Conservation (phyloP, 2,113 vertebrate species). For the Apteryx owenii region DNA sequence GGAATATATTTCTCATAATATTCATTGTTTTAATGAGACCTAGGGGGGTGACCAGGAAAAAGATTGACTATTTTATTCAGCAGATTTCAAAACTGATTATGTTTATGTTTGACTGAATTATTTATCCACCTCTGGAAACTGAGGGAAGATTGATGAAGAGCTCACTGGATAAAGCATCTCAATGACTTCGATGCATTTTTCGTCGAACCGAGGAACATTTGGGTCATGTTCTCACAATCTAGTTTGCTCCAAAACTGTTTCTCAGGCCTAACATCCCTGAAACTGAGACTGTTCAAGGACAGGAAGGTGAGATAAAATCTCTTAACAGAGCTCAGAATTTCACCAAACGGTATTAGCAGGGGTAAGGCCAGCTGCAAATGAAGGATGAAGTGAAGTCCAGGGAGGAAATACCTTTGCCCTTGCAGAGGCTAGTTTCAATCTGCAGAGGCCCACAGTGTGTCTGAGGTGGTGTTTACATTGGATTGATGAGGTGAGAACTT, state of each 20-base stretch:
- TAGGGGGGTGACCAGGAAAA: background rate
- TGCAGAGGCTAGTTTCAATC: background rate
- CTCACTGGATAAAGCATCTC: background rate
- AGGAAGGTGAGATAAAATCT: background rate
- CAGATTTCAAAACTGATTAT: background rate
- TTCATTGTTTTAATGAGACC: background rate
- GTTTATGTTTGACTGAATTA: constrained; percentile 1
- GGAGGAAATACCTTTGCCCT: background rate
- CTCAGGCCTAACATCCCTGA: background rate
- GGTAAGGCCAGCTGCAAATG: background rate
- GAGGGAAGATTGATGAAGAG: background rate
- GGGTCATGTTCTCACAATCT: background rate
- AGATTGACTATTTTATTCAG: background rate
- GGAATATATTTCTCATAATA: background rate
- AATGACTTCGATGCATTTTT: background rate
- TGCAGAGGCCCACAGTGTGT: background rate
- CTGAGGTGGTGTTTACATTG: too few relatives aligned
- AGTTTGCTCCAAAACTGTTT: background rate
- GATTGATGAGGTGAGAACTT: background rate
- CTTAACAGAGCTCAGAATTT: background rate
- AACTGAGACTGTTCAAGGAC: background rate
- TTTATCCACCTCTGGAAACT: constrained; percentile 20
- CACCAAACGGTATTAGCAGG: background rate
- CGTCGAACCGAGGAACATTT: background rate
- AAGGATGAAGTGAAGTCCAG: background rate